Base-by-base conservation (phyloP, 2,888 invertebrate species). In the Rhorus exstirpatorius region DNA sequence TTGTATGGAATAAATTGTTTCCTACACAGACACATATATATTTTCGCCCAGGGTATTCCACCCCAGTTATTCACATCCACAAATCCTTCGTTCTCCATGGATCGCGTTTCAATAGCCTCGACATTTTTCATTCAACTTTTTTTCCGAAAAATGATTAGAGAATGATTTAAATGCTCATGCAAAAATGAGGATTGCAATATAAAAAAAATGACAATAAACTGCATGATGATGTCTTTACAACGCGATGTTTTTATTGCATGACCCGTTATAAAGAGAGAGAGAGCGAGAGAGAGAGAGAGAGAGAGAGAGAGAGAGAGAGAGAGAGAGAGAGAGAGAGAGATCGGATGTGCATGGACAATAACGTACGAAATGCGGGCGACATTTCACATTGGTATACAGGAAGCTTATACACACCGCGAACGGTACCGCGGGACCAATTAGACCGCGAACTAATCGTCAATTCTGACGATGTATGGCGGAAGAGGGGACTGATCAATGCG, bases 401-500 rank as follows among this genome's bases (percentile, higher is more conserved):
- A 75, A 67, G 67, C 65, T 75, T 46, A 17, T 35, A 60, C 21
- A 60, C 46, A 75, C 75, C 80, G 46, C 75, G 63, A 80, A 70
- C 75, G 8, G 68, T n/a, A 75, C 80, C 70, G 55, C 63, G 80
- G 53, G 80, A 46, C 68, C 80, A 80, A 80, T 80, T 80, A 80
- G 80, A 80, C 70, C 75, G 63, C 63, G 61, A 80, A 70, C 75
- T 75, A 80, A 80, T 80, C 80, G 75, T 46, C 75, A 75, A 80
- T 75, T 80, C 63, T 70, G 75, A 55, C 70, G 75, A 80, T 80
- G 63, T 80, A 75, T 70, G 35, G 63, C 68, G 75, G 46, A 70
- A 80, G 61, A 46, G 58, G 8, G 58, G 67, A 70, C 53, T 75
- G 75, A 80, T 75, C 75, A 75, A 80, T 75, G 75, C 74, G 53